These are phyloP conservation scores for Salminus brasiliensis DNA, from an alignment of 2,113 vertebrate species.

Conservation along the genomic window DNA sequence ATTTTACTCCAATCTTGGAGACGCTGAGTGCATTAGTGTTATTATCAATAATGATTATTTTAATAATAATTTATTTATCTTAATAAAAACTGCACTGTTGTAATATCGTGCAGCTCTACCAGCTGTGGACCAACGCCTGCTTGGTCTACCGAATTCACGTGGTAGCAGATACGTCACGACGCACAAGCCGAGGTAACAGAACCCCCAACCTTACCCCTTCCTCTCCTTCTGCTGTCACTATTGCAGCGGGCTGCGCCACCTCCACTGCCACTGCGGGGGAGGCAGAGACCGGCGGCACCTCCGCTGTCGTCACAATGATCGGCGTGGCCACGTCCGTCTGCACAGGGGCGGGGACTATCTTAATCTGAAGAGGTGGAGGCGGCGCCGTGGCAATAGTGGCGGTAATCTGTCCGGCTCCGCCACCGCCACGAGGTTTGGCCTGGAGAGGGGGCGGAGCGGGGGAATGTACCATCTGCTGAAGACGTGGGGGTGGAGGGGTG, in stretches of 20 bases:
- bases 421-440: slow-evolving; percentile 74
- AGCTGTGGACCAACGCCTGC: no score
- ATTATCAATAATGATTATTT: no score
- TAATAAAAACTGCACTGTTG: no score
- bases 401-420: slow-evolving; percentile 52
- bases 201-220: slow-evolving; percentile 70
- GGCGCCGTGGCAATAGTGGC: slow-evolving; percentile 66
- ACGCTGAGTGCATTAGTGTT: no score
- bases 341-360: slow-evolving; percentile 75
- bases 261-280: slow-evolving; percentile 55
- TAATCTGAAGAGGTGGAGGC: slow-evolving; percentile 86
- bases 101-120: no score
- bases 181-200: no score
- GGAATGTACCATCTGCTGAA: slow-evolving; percentile 77
- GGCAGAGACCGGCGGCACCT: slow-evolving; percentile 56
- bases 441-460: slow-evolving; percentile 74
- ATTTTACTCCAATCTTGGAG: no score
- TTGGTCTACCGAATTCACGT: no score
- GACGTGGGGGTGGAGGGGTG: slow-evolving; percentile 75
- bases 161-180: no score
- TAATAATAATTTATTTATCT: no score
- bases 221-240: slow-evolving; percentile 57
- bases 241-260: slow-evolving; percentile 65
- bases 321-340: slow-evolving; percentile 65
- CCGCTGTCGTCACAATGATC: slow-evolving; percentile 60